A percentile compares a stretch with the other conserved stretches of the same genome.
phyloP scores from a whole-genome alignment of 1,140 invertebrate genomes.

The Saccostrea echinata region DNA sequence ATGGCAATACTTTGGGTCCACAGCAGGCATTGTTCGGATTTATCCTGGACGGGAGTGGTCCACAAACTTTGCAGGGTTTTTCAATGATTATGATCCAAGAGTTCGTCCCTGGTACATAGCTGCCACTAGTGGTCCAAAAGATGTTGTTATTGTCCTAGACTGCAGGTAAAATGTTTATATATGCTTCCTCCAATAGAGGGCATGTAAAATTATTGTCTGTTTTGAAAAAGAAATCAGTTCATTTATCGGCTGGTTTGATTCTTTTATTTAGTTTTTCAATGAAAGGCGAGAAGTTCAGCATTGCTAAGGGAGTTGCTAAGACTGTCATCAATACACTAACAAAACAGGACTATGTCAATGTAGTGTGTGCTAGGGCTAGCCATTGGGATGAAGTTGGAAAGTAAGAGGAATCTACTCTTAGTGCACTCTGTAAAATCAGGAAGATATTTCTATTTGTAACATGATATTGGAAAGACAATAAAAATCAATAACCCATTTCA shows the following conservation, averaged over 20 bases:
- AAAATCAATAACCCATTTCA: background rate
- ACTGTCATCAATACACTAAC: slow-evolving; percentile 81
- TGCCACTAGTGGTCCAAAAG: slow-evolving; percentile 81
- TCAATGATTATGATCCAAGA: slow-evolving; percentile 81
- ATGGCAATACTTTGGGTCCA: slow-evolving; percentile 81
- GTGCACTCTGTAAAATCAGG: no score
- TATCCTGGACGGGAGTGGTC: slow-evolving; percentile 81
- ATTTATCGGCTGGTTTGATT: background rate
- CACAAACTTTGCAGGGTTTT: slow-evolving; percentile 81
- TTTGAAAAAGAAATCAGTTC: background rate
- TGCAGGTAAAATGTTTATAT: slow-evolving; percentile 74
- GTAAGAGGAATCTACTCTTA: slow-evolving; percentile 63
- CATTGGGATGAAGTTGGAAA: slow-evolving; percentile 80
- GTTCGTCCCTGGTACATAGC: slow-evolving; percentile 81
- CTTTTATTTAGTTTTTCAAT: slow-evolving; percentile 77
- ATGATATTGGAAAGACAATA: background rate
- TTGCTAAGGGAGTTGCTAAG: slow-evolving; percentile 80
- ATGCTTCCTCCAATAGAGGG: background rate
- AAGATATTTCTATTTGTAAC: no score
- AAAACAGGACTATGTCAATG: slow-evolving; percentile 80
- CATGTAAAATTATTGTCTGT: background rate
- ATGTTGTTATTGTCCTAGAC: slow-evolving; percentile 80
- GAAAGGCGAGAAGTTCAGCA: slow-evolving; percentile 79
- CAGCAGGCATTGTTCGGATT: slow-evolving; percentile 77
- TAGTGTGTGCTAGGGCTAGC: slow-evolving; percentile 80